Evolutionary conservation across 2,113 vertebrate species (phyloP).

Genomic region (Prinia subflava): DNA sequence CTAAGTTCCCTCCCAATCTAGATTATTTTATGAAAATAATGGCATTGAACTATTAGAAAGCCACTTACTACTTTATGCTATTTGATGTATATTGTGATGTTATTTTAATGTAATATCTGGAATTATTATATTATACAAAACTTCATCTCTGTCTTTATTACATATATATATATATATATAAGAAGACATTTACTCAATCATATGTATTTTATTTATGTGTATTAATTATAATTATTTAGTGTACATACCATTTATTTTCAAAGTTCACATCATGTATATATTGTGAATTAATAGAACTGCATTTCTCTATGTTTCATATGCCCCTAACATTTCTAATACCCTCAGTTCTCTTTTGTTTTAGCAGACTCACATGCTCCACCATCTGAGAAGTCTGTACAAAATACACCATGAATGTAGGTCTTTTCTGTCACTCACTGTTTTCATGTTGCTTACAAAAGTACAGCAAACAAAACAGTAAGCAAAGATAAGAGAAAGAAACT

Average conservation of each 20-base stretch:
- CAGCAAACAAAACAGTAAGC: neutral
- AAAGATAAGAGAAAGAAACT: neutral
- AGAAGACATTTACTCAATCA: neutral
- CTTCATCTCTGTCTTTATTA: neutral
- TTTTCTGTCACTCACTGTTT: neutral
- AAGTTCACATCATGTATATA: neutral
- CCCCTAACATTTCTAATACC: neutral
- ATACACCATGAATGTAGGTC: neutral
- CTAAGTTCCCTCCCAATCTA: neutral
- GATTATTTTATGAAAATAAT: neutral
- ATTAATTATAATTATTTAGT: neutral
- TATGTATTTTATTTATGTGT: too few species aligned
- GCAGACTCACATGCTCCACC: neutral
- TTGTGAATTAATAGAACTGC: neutral
- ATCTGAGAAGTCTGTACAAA: neutral
- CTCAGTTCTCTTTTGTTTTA: neutral
- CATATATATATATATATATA: neutral
- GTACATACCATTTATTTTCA: neutral
- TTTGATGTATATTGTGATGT: neutral
- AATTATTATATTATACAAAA: neutral
- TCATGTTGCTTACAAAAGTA: neutral
- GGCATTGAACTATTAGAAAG: neutral
- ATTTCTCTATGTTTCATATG: neutral
- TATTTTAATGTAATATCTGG: neutral
- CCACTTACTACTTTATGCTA: neutral